Evolutionary conservation across 2,888 invertebrate species (phyloP).

Genomic region (Anticlea derivata): DNA sequence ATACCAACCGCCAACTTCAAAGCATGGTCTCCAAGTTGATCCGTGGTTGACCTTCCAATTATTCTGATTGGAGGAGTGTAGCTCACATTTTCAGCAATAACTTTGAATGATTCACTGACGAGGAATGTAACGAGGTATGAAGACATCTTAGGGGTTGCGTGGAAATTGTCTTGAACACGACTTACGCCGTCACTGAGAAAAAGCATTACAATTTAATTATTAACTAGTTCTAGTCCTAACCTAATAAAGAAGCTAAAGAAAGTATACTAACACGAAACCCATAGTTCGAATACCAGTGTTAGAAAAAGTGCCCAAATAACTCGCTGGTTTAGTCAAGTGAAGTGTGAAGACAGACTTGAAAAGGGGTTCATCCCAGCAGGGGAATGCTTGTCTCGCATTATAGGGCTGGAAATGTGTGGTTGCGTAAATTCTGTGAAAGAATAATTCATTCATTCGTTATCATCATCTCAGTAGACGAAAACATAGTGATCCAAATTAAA

Average conservation of each 20-base stretch:
- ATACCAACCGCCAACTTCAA: slow-evolving; percentile 63
- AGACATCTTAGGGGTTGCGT: slow-evolving; percentile 87
- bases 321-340: slow-evolving; percentile 83
- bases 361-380: slow-evolving; percentile 94
- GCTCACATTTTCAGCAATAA: slow-evolving; percentile 62
- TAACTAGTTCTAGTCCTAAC: no score
- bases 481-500: no score
- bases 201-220: background rate
- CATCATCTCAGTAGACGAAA: no score
- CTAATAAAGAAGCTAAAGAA: background rate
- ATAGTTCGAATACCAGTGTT: slow-evolving; percentile 82
- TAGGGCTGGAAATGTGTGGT: slow-evolving; percentile 92
- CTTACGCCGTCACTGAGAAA: slow-evolving; percentile 47
- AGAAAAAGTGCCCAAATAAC: slow-evolving; percentile 78
- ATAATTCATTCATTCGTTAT: slow-evolving; percentile 9
- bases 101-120: slow-evolving; percentile 80
- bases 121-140: slow-evolving; percentile 94
- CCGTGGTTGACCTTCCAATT: slow-evolving; percentile 72
- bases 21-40: slow-evolving; percentile 58
- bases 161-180: slow-evolving; percentile 65
- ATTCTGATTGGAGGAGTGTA: slow-evolving; percentile 67
- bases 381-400: slow-evolving; percentile 91
- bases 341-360: slow-evolving; percentile 90
- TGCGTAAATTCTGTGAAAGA: slow-evolving; percentile 64
- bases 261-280: slow-evolving; percentile 1